Percentiles rank a stretch among this genome's conserved stretches.
phyloP scores from a whole-genome alignment of 2,113 vertebrate species.

The cattle (Bos taurus) region DNA sequence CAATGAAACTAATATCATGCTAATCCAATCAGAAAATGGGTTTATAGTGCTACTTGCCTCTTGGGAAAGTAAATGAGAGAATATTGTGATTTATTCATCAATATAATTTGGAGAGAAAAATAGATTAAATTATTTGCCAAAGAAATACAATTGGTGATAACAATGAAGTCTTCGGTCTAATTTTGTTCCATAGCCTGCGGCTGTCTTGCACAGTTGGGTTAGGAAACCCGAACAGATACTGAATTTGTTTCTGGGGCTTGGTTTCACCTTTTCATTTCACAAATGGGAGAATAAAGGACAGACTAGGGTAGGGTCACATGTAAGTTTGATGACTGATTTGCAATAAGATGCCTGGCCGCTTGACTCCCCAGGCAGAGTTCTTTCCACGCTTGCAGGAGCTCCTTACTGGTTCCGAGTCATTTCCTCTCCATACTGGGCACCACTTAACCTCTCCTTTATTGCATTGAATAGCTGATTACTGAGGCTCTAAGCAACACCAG shows the following conservation, averaged over 20 bases:
- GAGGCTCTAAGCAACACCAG: background rate
- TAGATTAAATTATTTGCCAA: background rate
- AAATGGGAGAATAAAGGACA: background rate
- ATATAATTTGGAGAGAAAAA: background rate
- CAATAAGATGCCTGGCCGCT: background rate
- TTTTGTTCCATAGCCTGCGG: background rate
- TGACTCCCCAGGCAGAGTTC: background rate
- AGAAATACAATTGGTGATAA: conserved; percentile 11
- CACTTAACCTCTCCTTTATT: background rate
- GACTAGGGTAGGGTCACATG: background rate
- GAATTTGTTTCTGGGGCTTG: background rate
- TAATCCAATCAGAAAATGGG: background rate
- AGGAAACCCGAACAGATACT: background rate
- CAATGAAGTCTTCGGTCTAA: background rate
- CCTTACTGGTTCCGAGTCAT: background rate
- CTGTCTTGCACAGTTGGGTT: background rate
- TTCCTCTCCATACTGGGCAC: background rate
- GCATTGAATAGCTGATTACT: background rate
- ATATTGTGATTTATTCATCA: background rate
- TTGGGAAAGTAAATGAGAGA: conserved; percentile 1
- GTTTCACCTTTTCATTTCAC: background rate
- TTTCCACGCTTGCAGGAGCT: background rate
- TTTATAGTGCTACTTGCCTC: background rate
- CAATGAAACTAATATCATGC: background rate
- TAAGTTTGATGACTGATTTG: background rate